Conservation (phyloP, 2,797 vertebrate genomes). For the Naso thynnoides region DNA sequence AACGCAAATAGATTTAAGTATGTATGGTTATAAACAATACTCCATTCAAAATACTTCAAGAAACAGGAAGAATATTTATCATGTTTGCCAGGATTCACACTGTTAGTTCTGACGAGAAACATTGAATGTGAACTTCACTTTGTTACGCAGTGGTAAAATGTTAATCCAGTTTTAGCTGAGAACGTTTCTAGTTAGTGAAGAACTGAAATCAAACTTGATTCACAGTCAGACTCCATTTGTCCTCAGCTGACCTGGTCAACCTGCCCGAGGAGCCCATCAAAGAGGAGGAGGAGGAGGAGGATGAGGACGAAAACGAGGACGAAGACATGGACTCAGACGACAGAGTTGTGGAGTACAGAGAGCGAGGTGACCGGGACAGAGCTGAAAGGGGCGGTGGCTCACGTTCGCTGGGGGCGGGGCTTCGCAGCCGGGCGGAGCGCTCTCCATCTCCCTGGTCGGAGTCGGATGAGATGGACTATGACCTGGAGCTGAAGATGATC, state of each 20-base stretch:
- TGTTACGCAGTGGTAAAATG: too few relatives aligned
- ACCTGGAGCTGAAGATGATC: constrained; percentile 98
- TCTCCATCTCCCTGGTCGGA: constrained; percentile 86
- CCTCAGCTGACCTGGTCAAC: constrained; percentile 90
- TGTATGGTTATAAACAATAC: too few relatives aligned
- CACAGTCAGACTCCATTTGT: too few relatives aligned
- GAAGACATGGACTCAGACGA: constrained; percentile 98
- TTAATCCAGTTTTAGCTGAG: too few relatives aligned
- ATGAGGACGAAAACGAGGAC: constrained; percentile 87
- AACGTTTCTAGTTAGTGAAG: too few relatives aligned
- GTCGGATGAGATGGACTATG: constrained; percentile 99
- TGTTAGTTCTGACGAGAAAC: too few relatives aligned
- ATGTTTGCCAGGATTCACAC: too few relatives aligned
- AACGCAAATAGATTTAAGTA: too few relatives aligned
- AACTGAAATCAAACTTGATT: too few relatives aligned
- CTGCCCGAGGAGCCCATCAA: constrained; percentile 94
- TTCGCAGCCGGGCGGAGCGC: constrained; percentile 77
- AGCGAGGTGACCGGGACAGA: constrained; percentile 34
- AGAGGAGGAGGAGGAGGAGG: constrained; percentile 89
- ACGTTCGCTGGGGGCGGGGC: constrained; percentile 81
- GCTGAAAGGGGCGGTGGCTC: constrained; percentile 78
- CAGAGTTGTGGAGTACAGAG: constrained; percentile 93
- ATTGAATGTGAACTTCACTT: too few relatives aligned
- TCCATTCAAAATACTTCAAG: too few relatives aligned
- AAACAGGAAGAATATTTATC: too few relatives aligned